Percentiles rank a stretch among this genome's conserved stretches.
Conservation (phyloP, 2,113 vertebrate species). For the Erinaceus europaeus region DNA sequence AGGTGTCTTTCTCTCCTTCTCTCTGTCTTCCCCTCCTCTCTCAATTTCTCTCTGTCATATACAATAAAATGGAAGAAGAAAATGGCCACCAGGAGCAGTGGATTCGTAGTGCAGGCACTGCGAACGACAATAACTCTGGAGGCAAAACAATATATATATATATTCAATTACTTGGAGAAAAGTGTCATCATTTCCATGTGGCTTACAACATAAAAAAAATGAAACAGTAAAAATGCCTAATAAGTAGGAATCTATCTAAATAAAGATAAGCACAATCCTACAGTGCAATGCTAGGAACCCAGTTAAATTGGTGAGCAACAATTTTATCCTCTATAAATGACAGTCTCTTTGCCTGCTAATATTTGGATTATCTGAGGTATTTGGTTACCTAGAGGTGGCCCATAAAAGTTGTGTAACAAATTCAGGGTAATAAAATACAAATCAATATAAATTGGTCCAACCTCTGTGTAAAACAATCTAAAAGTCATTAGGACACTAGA, state of each 20-base stretch:
- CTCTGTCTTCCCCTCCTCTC: too few relatives aligned
- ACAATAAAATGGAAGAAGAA: too few relatives aligned
- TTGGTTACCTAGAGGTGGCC: background rate
- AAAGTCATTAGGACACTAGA: too few relatives aligned
- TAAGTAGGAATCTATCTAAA: conserved; percentile 8
- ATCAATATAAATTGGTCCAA: too few relatives aligned
- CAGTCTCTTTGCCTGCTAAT: background rate
- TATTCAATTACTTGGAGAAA: conserved; percentile 25
- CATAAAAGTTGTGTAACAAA: background rate
- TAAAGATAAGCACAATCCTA: background rate
- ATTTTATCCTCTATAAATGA: background rate
- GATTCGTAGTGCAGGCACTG: too few relatives aligned
- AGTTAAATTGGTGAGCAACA: conserved; percentile 17
- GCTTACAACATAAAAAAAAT: background rate
- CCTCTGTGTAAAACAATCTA: too few relatives aligned
- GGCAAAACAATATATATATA: too few relatives aligned
- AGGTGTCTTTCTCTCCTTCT: too few relatives aligned
- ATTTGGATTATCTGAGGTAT: background rate
- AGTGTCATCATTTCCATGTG: background rate
- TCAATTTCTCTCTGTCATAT: too few relatives aligned
- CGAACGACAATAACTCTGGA: too few relatives aligned
- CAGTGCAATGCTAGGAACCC: background rate
- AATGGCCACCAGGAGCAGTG: too few relatives aligned
- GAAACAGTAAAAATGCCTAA: conserved; percentile 25
- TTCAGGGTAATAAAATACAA: background rate